Evolutionary conservation across 2,888 invertebrate species (phyloP).

Genomic region (Lasioglossum pauxillum): DNA sequence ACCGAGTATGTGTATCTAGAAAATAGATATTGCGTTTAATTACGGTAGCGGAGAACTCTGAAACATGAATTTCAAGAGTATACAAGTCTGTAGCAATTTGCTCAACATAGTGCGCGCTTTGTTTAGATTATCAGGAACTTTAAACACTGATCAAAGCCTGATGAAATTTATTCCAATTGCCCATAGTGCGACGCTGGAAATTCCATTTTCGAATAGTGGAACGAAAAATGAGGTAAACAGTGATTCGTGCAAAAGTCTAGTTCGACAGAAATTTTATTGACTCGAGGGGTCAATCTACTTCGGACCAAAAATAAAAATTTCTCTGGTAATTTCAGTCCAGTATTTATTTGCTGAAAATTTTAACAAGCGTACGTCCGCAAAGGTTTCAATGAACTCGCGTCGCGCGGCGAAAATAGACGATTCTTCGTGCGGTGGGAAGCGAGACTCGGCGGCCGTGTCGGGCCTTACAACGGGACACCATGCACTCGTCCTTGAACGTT

Average conservation of each 20-base stretch:
- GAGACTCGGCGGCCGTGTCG: not conserved
- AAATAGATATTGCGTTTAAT: not conserved
- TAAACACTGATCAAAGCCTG: not conserved
- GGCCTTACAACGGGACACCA: conserved; percentile 15
- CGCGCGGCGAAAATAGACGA: conserved; percentile 15
- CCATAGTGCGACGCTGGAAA: not conserved
- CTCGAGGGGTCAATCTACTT: not conserved
- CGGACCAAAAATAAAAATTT: not conserved
- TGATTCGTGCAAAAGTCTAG: too few relatives aligned
- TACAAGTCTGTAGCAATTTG: not conserved
- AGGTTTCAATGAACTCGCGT: conserved; percentile 14
- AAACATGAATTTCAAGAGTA: not conserved
- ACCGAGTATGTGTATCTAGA: not conserved
- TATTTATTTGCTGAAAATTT: conserved; percentile 22
- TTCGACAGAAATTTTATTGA: not conserved
- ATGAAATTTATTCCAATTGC: not conserved
- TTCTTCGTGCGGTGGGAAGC: not conserved
- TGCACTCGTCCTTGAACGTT: conserved; percentile 26
- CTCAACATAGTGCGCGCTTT: not conserved
- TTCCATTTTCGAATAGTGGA: not conserved
- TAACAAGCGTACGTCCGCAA: not conserved
- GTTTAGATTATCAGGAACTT: not conserved
- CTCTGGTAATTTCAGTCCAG: not conserved
- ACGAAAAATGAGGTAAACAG: too few relatives aligned
- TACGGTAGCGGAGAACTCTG: not conserved